Conservation (phyloP, 92 coral and sea anemone species). For the Micromussa lordhowensis region DNA sequence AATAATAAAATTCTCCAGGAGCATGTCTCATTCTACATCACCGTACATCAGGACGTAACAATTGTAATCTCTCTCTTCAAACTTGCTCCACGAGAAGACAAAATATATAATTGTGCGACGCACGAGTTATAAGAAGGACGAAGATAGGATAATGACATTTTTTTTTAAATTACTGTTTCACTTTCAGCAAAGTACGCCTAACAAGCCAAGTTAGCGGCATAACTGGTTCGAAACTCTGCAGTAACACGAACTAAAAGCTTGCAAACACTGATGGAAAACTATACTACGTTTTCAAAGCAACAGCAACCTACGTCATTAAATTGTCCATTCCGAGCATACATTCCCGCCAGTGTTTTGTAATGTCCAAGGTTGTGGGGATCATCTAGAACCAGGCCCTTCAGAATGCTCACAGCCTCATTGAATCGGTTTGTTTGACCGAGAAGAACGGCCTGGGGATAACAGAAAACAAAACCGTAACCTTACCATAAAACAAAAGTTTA, state of each 20-base stretch:
- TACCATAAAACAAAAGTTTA: neutral
- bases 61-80: neutral
- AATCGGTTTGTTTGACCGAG: slow-evolving; percentile 71
- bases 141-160: neutral
- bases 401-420: slow-evolving; percentile 62
- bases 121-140: too few relatives aligned
- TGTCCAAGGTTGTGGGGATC: slow-evolving; percentile 76
- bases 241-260: neutral
- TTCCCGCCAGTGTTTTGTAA: slow-evolving; percentile 70
- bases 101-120: neutral
- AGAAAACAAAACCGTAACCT: neutral
- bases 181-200: neutral
- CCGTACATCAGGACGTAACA: neutral
- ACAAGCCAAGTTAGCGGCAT: too few relatives aligned
- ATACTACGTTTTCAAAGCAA: neutral
- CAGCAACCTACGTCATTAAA: slow-evolving; percentile 48
- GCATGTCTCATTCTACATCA: neutral
- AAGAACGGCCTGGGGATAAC: slow-evolving; percentile 69
- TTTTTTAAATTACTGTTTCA: too few relatives aligned
- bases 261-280: neutral
- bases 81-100: neutral
- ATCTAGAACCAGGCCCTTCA: slow-evolving; percentile 58
- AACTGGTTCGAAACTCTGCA: neutral
- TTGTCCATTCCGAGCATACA: slow-evolving; percentile 66
- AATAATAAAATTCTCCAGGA: neutral